Evolutionary conservation across 2,797 vertebrate species (phyloP), one percentile per base, ranked within the genome.

Genomic region (Artibeus jamaicensis): DNA sequence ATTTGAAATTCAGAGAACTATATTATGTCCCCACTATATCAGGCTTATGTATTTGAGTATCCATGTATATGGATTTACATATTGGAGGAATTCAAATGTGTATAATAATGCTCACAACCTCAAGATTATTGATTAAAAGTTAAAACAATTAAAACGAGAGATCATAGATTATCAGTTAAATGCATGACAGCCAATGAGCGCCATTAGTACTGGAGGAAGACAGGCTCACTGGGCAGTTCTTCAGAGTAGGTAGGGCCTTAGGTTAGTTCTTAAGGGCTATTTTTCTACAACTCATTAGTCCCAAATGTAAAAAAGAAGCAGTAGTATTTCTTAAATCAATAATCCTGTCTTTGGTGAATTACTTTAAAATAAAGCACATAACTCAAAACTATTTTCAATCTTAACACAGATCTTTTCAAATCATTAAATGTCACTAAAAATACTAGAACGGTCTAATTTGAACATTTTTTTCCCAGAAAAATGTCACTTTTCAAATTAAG

Each of bases 201-300:
- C 6, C 59, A 65, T 82, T 79, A 71, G 19, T 70, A 44, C 37
- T 81, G 44, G 87, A 50, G 59, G 55, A 73, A 46, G 74, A 50
- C 34, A 76, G 81, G 90, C 37, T 67, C 71, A 71, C 0, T 6
- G 21, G 44, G 14, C n/a, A 76, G 9, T 91, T 67, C 24, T 55
- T 91, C 39, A 89, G 26, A 74, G 39, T 0, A 74, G 2, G 39
- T 0, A 74, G 2, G 12, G 6, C 55, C 29, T 84, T 55, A 90
- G 84, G 46, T 46, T 48, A 78, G 42, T 34, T n/a, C 57, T 29
- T 76, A 76, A 71, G 77, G 22, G 48, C 39, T 24, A 86, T 77
- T 90, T 87, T 77, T 74, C 53, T 86, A 50, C 84, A 94, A 67
- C 65, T 65, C 73, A 86, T 84, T 95, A 93, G 92, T 15, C 9